Evolutionary conservation across 1,140 invertebrate genomes (phyloP).

Genomic region (Trigoniulus corallinus): DNA sequence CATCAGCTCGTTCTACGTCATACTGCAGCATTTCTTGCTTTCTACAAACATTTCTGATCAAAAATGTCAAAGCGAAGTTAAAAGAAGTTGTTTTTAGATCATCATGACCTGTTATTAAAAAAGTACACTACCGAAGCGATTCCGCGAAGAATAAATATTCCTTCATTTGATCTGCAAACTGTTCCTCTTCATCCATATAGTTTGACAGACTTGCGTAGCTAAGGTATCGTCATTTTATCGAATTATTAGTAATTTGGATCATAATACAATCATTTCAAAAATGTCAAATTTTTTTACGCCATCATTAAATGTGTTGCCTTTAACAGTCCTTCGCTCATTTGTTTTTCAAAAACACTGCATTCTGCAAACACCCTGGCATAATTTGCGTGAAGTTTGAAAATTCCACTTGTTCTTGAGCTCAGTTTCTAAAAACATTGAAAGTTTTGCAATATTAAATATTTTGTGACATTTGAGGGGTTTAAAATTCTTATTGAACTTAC

Average conservation of each 20-base stretch:
- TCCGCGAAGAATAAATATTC: conserved; percentile 63
- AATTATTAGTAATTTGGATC: not conserved
- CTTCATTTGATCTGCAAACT: conserved; percentile 65
- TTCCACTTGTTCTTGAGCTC: conserved; percentile 46
- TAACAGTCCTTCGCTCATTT: conserved; percentile 60
- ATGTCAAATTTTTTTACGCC: conserved; percentile 40
- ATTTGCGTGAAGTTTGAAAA: conserved; percentile 65
- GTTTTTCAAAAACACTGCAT: conserved; percentile 67
- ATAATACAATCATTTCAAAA: not conserved
- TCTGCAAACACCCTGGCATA: conserved; percentile 69
- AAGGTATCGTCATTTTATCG: not conserved
- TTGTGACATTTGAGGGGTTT: too few relatives aligned
- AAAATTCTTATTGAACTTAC: conserved; percentile 21
- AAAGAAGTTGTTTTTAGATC: not conserved
- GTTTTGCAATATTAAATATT: too few relatives aligned
- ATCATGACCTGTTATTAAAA: conserved; percentile 4
- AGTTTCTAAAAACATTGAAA: conserved; percentile 30
- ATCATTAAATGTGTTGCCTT: conserved; percentile 51
- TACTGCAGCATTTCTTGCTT: conserved; percentile 56
- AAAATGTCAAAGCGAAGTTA: conserved; percentile 3
- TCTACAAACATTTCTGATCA: conserved; percentile 40
- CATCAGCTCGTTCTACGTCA: conserved; percentile 48
- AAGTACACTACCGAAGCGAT: conserved; percentile 36
- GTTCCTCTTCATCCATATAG: conserved; percentile 63
- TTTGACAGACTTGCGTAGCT: conserved; percentile 12